Evolutionary conservation across 1,140 invertebrate genomes (phyloP).

Genomic region (Andrena cerasifolii): DNA sequence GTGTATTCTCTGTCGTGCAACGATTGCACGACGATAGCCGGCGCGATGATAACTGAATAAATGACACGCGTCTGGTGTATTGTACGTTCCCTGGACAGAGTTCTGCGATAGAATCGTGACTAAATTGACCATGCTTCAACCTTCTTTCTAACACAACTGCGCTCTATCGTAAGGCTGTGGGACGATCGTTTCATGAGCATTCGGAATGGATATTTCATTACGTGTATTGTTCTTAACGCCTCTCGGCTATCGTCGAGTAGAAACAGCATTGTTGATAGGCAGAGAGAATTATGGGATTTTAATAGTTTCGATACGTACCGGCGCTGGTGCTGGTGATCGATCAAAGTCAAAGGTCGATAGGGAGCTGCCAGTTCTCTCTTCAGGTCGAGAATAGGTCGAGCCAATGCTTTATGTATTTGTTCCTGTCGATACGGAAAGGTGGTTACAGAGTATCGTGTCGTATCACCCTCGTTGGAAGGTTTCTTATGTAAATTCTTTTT

Average conservation of each 20-base stretch:
- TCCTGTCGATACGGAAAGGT: slow-evolving; percentile 58
- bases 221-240: slow-evolving; percentile 1
- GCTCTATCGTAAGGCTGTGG: background rate
- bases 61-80: background rate
- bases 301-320: slow-evolving; percentile 58
- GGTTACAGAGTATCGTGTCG: slow-evolving; percentile 46
- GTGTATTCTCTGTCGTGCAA: background rate
- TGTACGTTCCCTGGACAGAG: background rate
- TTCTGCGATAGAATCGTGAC: background rate
- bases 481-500: slow-evolving; percentile 56
- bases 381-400: slow-evolving; percentile 40
- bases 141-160: background rate
- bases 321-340: slow-evolving; percentile 55
- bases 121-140: too few species aligned
- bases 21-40: background rate
- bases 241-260: background rate
- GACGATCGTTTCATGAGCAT: background rate
- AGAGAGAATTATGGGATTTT: slow-evolving; percentile 49
- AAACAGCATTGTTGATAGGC: slow-evolving; percentile 10
- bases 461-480: background rate
- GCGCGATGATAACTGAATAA: background rate
- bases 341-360: slow-evolving; percentile 68
- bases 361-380: slow-evolving; percentile 49
- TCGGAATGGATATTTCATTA: slow-evolving; percentile 28
- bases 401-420: slow-evolving; percentile 66